Base-by-base conservation (phyloP, 1,140 invertebrate genomes). In the Semibalanus balanoides region DNA sequence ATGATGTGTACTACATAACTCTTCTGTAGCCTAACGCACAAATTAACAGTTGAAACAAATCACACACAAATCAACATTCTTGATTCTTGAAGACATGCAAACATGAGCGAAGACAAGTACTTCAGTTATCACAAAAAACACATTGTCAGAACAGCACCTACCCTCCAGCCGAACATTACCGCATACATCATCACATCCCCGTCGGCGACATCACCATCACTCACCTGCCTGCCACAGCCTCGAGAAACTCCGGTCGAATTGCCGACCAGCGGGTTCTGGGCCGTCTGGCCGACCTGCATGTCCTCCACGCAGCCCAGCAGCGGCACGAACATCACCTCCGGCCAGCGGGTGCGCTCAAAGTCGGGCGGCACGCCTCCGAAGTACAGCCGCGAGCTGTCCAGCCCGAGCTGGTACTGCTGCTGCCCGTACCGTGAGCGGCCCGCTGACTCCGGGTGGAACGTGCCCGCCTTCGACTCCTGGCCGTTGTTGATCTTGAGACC, bases 281-380 rank as follows among this genome's bases (percentile, higher is more conserved):
- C 87, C 76, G 88, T 87, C 83, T 90, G 87, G 78, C 91, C 89
- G 0, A 95, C 88, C 73, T 91, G 86, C 0, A 95, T 85, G 75
- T 91, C 90, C 25, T 90, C 89, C 85, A 96, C 88, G 81, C 93
- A 95, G 11, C 94, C 94, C 29, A 93, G 84, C 82, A 93, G 91
- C 0, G 91, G 88, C 76, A 30, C n/a, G n/a, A 72, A 72, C 3
- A 9, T 29, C 11, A 72, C 70, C 3, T 27, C 28, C n/a, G 70
- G 70, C 77, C 51, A 79, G 77, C 73, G 76, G 5, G 74, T 28
- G 35, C 77, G 71, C 75, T 81, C 75, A 79, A 88, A 88, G 80
- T 89, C 90, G 5, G 92, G 92, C 29, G 93, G 90, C 19, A 92
- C 86, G 0, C 93, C 94, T 17, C 93, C 93, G 79, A 94, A 86